Conservation (phyloP, 2,888 invertebrate species). For the Hipparchia sbordonii region DNA sequence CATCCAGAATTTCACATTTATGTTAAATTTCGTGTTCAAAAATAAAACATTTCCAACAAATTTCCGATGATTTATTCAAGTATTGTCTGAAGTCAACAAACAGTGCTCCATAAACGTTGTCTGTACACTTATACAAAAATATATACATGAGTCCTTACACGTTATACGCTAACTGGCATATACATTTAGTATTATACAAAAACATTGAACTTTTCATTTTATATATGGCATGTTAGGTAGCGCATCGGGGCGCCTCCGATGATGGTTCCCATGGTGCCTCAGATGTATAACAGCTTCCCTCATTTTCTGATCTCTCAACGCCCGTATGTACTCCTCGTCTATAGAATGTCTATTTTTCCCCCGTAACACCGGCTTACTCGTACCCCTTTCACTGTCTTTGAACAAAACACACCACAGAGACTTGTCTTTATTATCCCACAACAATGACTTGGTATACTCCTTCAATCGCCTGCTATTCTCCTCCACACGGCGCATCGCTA, state of each 20-base stretch:
- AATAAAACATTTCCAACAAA: conserved; percentile 48
- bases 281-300: conserved; percentile 72
- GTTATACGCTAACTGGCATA: conserved; percentile 49
- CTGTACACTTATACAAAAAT: conserved; percentile 63
- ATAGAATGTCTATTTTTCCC: conserved; percentile 60
- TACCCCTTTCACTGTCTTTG: conserved; percentile 68
- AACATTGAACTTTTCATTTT: conserved; percentile 52
- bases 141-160: conserved; percentile 63
- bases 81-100: conserved; percentile 70
- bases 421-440: conserved; percentile 80
- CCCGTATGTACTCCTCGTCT: conserved; percentile 70
- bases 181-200: conserved; percentile 36
- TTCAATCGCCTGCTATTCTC: conserved; percentile 78
- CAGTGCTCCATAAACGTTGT: conserved; percentile 51
- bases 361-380: conserved; percentile 53
- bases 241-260: conserved; percentile 66
- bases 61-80: conserved; percentile 54
- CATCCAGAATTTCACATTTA: too few species aligned
- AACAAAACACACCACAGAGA: conserved; percentile 80
- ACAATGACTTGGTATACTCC: conserved; percentile 77
- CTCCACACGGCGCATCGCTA: conserved; percentile 79
- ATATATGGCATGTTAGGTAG: conserved; percentile 70
- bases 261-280: conserved; percentile 73
- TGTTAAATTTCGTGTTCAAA: conserved; percentile 20
- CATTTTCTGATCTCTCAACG: conserved; percentile 72